Evolutionary conservation across 2,888 invertebrate species (phyloP).

Genomic region (Pinctada fucata): DNA sequence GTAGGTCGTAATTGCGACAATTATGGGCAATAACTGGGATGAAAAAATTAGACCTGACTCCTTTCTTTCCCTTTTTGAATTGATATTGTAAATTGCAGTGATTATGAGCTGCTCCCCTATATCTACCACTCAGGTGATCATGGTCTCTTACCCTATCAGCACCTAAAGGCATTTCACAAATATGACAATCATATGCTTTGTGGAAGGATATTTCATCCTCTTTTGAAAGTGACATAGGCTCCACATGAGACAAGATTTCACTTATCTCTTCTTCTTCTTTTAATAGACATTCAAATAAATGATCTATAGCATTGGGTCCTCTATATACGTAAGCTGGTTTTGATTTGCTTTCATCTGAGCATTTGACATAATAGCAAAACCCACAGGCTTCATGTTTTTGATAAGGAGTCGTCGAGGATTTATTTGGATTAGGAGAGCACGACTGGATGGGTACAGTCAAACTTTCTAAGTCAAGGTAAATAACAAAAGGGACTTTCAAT

Average conservation of each 20-base stretch:
- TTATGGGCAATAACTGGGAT: conserved; percentile 49
- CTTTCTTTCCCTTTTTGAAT: conserved; percentile 22
- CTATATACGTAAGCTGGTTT: conserved; percentile 20
- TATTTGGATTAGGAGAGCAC: conserved; percentile 20
- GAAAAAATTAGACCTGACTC: conserved; percentile 1
- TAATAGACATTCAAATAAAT: conserved; percentile 32
- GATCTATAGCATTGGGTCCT: conserved; percentile 29
- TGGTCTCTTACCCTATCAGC: conserved; percentile 40
- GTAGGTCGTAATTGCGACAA: conserved; percentile 42
- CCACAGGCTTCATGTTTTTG: conserved; percentile 39
- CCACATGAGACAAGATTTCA: conserved; percentile 18
- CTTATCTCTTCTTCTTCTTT: conserved; percentile 39
- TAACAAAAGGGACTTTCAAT: conserved; percentile 31
- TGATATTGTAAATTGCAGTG: conserved; percentile 39
- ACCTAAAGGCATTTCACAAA: conserved; percentile 26
- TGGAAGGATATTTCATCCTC: conserved; percentile 22
- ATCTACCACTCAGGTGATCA: conserved; percentile 43
- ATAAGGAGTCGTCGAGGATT: conserved; percentile 26
- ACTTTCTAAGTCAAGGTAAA: conserved; percentile 35
- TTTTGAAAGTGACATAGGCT: conserved; percentile 30
- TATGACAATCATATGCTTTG: conserved; percentile 22
- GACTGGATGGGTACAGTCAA: conserved; percentile 20
- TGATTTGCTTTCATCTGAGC: background rate
- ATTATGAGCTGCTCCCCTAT: conserved; percentile 42
- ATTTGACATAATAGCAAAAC: conserved; percentile 23